Percentiles rank a stretch among this genome's conserved stretches.
Evolutionary conservation across 2,797 vertebrate genomes (phyloP).

Genomic region (Melanotaenia parkinsoni): DNA sequence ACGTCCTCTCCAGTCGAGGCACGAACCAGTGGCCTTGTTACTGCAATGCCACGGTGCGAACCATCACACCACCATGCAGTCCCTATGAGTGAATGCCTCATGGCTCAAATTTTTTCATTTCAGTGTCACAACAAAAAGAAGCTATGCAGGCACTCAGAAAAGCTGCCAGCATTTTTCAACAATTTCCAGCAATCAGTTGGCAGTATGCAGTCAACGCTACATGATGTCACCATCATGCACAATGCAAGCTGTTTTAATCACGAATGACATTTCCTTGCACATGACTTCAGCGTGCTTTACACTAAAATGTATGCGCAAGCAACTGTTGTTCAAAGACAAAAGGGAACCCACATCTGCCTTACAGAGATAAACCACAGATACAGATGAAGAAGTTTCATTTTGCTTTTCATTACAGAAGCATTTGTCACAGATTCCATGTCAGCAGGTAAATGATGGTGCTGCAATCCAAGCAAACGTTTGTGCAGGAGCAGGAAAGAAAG

Average conservation of each 20-base stretch:
- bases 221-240: background rate
- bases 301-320: conserved; percentile 3
- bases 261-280: background rate
- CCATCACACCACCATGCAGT: too few species aligned
- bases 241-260: background rate
- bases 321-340: background rate
- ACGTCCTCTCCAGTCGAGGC: too few species aligned
- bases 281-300: background rate
- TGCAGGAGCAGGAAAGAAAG: conserved; percentile 15
- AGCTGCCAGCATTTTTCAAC: background rate
- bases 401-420: conserved; percentile 20
- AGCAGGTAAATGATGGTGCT: conserved; percentile 25
- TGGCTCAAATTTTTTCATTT: background rate
- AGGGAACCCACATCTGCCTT: conserved; percentile 21
- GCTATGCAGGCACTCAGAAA: background rate
- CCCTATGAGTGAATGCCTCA: background rate
- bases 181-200: background rate
- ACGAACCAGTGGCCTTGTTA: too few species aligned
- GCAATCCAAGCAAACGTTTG: conserved; percentile 29
- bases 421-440: conserved; percentile 27
- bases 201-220: background rate
- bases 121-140: background rate
- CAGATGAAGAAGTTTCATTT: conserved; percentile 17
- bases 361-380: conserved; percentile 19
- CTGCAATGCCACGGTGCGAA: too few species aligned